Evolutionary conservation across 2,888 invertebrate species (phyloP), one percentile per base, ranked within the genome.

Genomic region (Ormyrus labotus): DNA sequence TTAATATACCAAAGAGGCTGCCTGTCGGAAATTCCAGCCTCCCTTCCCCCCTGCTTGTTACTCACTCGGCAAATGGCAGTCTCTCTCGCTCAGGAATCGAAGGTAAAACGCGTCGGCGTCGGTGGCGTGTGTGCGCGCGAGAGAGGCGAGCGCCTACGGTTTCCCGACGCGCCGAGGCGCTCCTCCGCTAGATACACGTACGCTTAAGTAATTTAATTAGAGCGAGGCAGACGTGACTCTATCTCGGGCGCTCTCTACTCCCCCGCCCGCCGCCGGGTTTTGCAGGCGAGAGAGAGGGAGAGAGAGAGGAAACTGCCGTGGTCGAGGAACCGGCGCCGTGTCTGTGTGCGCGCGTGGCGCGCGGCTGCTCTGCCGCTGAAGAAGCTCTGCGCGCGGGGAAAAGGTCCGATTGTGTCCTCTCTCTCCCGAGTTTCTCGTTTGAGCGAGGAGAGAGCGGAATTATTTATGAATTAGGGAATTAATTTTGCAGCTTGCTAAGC

Each of bases 161-260:
- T 53, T 51, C n/a, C 13, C 10, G 19, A 19, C 19, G 45, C 11
- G 34, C 19, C 55, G 63, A 69, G 63, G 78, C 67, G 63, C 64
- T 51, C 74, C 74, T 74, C 86, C 19, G 19, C 85, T 84, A 85
- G 88, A 89, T 90, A 90, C 89, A 90, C 90, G 90, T 90, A 88
- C 90, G 89, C 89, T 89, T 90, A 90, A 89, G 90, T 90, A 90
- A 90, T 90, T 90, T 90, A 90, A 90, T 90, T 90, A 90, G 90
- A 89, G 88, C 89, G 88, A 90, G 88, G 85, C 85, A 89, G 89
- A 90, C 90, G 90, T 90, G 90, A 89, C 89, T 89, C 89, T 87
- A 87, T 87, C 88, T 87, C 50, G 10, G 61, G 13, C 67, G 10
- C 48, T 10, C 67, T 67, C 71, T 71, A 58, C 61, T 53, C 74